Evolutionary conservation across 2,113 vertebrate genomes (phyloP).

Genomic region (Pomatostomus ruficeps): DNA sequence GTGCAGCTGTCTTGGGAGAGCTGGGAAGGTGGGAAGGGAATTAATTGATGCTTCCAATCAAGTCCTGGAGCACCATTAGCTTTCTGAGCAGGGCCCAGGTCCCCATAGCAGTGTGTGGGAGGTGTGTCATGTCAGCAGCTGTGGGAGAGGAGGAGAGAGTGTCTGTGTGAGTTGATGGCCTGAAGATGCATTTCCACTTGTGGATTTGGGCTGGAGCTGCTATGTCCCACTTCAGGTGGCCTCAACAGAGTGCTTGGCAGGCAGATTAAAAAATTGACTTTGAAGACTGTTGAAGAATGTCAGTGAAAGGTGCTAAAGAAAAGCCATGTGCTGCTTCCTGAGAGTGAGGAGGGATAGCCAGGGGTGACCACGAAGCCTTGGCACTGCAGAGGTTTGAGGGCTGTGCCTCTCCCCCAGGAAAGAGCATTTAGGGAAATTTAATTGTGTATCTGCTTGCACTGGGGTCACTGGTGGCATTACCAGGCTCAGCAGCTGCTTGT

Average conservation of each 20-base stretch:
- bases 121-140: background rate
- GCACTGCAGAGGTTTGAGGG: background rate
- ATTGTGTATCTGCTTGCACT: background rate
- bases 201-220: background rate
- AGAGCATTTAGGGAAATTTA: background rate
- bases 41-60: background rate
- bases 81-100: background rate
- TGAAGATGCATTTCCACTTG: background rate
- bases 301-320: background rate
- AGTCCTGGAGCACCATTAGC: background rate
- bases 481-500: background rate
- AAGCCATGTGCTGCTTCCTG: background rate
- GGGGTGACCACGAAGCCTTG: background rate
- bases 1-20: background rate
- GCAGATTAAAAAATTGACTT: background rate
- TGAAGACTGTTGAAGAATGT: background rate
- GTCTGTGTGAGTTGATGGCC: background rate
- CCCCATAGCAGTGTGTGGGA: background rate
- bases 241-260: background rate
- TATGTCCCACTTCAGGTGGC: background rate
- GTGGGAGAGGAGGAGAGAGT: background rate
- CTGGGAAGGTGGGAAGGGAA: background rate
- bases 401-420: background rate
- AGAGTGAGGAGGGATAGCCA: background rate
- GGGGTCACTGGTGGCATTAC: background rate